phyloP scores from a whole-genome alignment of 2,113 vertebrate species.

The Gavialis gangeticus region DNA sequence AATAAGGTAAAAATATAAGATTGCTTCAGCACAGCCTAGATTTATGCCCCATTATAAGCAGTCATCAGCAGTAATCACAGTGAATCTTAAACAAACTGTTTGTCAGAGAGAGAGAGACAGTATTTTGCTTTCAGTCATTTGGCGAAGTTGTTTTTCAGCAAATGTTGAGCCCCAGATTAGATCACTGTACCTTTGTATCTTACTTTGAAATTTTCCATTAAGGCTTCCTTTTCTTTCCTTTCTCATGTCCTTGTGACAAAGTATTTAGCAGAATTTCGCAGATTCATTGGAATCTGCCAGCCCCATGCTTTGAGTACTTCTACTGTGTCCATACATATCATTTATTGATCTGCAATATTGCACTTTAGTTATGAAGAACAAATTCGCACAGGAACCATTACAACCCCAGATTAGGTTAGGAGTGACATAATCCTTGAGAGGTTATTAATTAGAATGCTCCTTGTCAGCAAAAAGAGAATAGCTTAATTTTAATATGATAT shows the following conservation, averaged over 20 bases:
- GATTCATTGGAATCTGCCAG: too few relatives aligned
- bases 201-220: conserved; percentile 14
- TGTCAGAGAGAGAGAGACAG: background rate
- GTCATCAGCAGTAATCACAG: background rate
- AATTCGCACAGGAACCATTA: background rate
- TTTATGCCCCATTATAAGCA: background rate
- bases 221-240: too few relatives aligned
- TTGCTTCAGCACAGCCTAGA: background rate
- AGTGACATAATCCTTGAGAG: conserved; percentile 5
- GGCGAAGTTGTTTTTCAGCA: background rate
- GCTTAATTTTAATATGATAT: conserved; percentile 1
- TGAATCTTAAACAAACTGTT: background rate
- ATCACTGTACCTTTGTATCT: background rate
- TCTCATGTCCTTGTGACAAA: too few relatives aligned
- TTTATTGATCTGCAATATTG: conserved; percentile 1
- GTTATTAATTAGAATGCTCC: background rate
- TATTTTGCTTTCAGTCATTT: background rate
- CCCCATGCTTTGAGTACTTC: too few relatives aligned
- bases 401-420: background rate
- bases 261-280: too few relatives aligned
- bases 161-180: background rate
- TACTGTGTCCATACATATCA: background rate
- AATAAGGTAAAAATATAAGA: background rate
- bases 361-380: background rate
- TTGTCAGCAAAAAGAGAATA: conserved; percentile 28